Percentiles rank a stretch among this genome's conserved stretches.
These are phyloP conservation scores for Drosophila acutilabella DNA, from an alignment of 2,888 invertebrate species.

Conservation along the genomic window DNA sequence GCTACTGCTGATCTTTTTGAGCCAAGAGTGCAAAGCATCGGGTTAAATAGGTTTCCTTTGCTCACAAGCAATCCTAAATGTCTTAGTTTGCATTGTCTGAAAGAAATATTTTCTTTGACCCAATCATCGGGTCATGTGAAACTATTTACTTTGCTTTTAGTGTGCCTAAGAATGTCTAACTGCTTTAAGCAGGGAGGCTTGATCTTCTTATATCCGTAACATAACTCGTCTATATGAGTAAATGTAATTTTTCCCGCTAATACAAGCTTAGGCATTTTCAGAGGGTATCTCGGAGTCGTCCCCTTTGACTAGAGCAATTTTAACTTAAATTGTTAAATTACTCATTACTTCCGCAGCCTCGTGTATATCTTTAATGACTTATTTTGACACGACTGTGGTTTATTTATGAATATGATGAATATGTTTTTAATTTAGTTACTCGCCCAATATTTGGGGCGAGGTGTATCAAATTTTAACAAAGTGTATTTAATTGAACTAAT, in stretches of 20 bases:
- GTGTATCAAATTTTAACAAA: slow-evolving; percentile 36
- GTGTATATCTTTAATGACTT: slow-evolving; percentile 23
- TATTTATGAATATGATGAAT: slow-evolving; percentile 38
- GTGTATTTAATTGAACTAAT: neutral
- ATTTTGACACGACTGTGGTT: slow-evolving; percentile 31
- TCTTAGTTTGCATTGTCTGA: slow-evolving; percentile 26
- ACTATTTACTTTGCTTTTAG: slow-evolving; percentile 5
- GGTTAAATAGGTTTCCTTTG: slow-evolving; percentile 70
- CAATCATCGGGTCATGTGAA: slow-evolving; percentile 33
- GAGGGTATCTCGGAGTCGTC: too few species aligned
- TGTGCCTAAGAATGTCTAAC: too few species aligned
- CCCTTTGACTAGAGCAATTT: too few species aligned
- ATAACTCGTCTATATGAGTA: too few species aligned
- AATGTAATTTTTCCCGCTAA: neutral
- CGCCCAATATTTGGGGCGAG: slow-evolving; percentile 46
- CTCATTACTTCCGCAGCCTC: slow-evolving; percentile 21
- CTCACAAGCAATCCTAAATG: slow-evolving; percentile 37
- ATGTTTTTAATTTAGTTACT: slow-evolving; percentile 52
- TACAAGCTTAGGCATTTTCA: too few species aligned
- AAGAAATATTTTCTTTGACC: slow-evolving; percentile 13
- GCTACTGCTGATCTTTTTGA: slow-evolving; percentile 48
- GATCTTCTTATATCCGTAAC: too few species aligned
- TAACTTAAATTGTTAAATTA: slow-evolving; percentile 18
- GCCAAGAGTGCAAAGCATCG: slow-evolving; percentile 71
- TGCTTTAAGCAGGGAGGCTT: too few species aligned